Evolutionary conservation across 2,888 invertebrate species (phyloP), one percentile per base, ranked within the genome.

Genomic region (Acanthococcus lagerstroemiae): DNA sequence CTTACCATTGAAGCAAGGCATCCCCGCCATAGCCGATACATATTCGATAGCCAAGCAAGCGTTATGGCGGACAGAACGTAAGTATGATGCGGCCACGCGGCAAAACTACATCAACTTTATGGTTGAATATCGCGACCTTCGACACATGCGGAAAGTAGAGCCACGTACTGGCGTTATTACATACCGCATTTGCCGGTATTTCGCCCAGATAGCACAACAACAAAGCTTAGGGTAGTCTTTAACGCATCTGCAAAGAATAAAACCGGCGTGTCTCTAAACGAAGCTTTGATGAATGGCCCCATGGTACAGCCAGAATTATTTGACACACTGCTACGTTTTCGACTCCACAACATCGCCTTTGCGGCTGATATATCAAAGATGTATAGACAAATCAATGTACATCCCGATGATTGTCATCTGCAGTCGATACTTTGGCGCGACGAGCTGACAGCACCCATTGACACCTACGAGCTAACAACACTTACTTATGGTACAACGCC

Each of bases 321-420:
- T 52, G 66, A 71, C 6, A 71, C 74, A 15, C 54, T 76, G 1
- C 17, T 73, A 1, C 55, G 72, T 4, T 74, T 73, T 67, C 67
- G 75, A 3, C 55, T 68, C 5, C 69, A 74, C 57, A 66, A 65
- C 5, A 69, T 71, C 25, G 72, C 73, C 0, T 69, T 76, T 19
- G 72, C 72, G 4, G 74, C 74, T 0, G 75, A 76, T 57, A 73
- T 77, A 7, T 71, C 70, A n/a, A 75, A 76, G 68, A 75, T 76
- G 73, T 76, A 73, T 67, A 69, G 74, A 0, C 74, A 74, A 67
- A 71, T 75, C n/a, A 12, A 46, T 0, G 61, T 76, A 0, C 61
- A 70, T 26, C 57, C 68, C 0, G 67, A 69, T 3, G 72, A 76
- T 54, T 56, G 71, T n/a, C 37, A 72, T 21, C 70, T 73, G n/a